Evolutionary conservation across 2,113 vertebrate genomes (phyloP).

Genomic region (Ophthalmolycus amberensis): DNA sequence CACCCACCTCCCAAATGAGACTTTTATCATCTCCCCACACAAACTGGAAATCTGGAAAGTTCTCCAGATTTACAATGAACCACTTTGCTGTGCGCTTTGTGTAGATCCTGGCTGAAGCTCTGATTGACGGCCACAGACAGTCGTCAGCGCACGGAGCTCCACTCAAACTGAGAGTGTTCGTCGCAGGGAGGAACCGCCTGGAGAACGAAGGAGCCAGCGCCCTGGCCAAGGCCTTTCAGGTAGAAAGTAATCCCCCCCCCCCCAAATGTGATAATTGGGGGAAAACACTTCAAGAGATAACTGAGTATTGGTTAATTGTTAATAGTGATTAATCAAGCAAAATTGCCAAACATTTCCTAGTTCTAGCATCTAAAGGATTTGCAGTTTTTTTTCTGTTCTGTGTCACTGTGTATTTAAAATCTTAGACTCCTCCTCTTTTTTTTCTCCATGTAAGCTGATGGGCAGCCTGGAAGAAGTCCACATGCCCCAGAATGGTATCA

Average conservation of each 20-base stretch:
- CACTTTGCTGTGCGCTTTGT: conserved; percentile 2
- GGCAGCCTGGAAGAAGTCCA: conserved; percentile 96
- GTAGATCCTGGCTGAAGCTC: conserved; percentile 92
- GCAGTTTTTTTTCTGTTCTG: background rate
- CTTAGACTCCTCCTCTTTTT: background rate
- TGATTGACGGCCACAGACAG: conserved; percentile 89
- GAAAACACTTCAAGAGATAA: too few relatives aligned
- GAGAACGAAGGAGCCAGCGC: conserved; percentile 96
- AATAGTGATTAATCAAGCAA: background rate
- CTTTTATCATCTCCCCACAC: background rate
- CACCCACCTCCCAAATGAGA: background rate
- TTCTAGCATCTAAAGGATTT: background rate
- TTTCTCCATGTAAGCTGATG: conserved; percentile 82
- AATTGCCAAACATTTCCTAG: background rate
- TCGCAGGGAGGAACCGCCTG: conserved; percentile 95
- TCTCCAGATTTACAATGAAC: background rate
- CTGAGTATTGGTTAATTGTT: background rate
- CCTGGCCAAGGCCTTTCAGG: conserved; percentile 93
- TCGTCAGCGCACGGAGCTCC: conserved; percentile 87
- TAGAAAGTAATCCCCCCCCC: conserved; percentile 52
- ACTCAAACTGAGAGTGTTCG: conserved; percentile 89
- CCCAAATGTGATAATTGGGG: background rate
- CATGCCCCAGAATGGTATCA: conserved; percentile 98
- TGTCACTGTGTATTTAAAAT: background rate
- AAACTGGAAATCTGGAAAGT: background rate